A percentile compares a stretch with the other conserved stretches of the same genome.
Conservation (phyloP, 2,113 vertebrate species). For the Merops nubicus region DNA sequence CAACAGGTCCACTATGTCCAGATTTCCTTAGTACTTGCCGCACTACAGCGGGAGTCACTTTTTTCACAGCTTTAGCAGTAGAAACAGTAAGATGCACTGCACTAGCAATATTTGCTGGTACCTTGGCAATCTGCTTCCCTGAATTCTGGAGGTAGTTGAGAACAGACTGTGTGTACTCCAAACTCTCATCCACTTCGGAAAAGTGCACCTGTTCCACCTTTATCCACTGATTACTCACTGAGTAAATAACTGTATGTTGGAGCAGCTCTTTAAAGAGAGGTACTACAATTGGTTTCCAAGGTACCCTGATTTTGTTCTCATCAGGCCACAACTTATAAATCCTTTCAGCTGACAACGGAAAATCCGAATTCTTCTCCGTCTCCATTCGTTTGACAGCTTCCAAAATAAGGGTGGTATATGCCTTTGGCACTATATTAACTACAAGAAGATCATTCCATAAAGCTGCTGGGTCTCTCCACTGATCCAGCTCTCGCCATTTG, state of each 20-base stretch:
- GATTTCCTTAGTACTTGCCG: slow-evolving; percentile 88
- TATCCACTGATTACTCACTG: slow-evolving; percentile 85
- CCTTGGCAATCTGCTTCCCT: slow-evolving; percentile 89
- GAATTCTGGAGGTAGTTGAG: slow-evolving; percentile 94
- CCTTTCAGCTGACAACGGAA: slow-evolving; percentile 79
- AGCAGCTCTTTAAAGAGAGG: slow-evolving; percentile 89
- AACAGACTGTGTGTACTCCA: slow-evolving; percentile 82
- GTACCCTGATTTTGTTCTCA: slow-evolving; percentile 78
- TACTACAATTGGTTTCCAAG: slow-evolving; percentile 89
- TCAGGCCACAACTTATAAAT: slow-evolving; percentile 93
- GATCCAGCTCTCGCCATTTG: slow-evolving; percentile 96
- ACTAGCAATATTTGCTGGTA: slow-evolving; percentile 82
- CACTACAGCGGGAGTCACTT: slow-evolving; percentile 86
- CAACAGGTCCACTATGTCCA: slow-evolving; percentile 77
- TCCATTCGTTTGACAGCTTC: slow-evolving; percentile 87
- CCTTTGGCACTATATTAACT: slow-evolving; percentile 86
- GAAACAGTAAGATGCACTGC: slow-evolving; percentile 76
- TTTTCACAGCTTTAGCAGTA: slow-evolving; percentile 76
- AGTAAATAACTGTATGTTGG: slow-evolving; percentile 86
- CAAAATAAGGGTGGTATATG: slow-evolving; percentile 89
- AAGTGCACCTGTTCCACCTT: slow-evolving; percentile 86
- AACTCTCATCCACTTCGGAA: slow-evolving; percentile 84
- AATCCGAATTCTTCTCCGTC: slow-evolving; percentile 83
- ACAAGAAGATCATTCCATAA: slow-evolving; percentile 96
- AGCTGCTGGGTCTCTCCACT: slow-evolving; percentile 95